Conservation (phyloP, 1,140 invertebrate species). For the Apis dorsata region DNA sequence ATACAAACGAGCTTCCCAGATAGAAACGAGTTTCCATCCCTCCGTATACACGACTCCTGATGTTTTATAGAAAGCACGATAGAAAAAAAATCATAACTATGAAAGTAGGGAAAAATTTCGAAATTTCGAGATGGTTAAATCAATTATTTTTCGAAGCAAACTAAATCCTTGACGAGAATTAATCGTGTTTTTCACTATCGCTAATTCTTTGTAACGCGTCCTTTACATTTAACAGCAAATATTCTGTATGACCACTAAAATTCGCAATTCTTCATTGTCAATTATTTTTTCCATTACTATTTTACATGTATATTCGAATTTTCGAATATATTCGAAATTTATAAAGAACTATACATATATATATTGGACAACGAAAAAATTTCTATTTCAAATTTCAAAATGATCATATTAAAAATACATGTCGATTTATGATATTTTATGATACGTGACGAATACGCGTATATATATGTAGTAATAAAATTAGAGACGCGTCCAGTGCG, state of each 20-base stretch:
- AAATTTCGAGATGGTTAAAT: neutral
- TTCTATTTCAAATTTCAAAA: too few species aligned
- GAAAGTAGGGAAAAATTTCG: constrained; percentile 5
- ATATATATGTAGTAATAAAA: too few species aligned
- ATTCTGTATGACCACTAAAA: neutral
- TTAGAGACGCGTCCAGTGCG: neutral
- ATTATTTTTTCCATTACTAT: constrained; percentile 25
- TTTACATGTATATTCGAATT: neutral
- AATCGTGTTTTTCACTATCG: constrained; percentile 51
- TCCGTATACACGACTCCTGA: neutral
- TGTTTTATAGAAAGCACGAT: neutral
- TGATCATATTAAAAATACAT: too few species aligned
- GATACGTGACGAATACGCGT: too few species aligned
- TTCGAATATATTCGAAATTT: too few species aligned
- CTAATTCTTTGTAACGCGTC: constrained; percentile 23
- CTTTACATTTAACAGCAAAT: constrained; percentile 28
- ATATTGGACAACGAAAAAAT: too few species aligned
- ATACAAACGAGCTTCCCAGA: constrained; percentile 15
- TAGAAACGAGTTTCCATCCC: constrained; percentile 24
- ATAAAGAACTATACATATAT: too few species aligned
- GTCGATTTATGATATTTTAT: too few species aligned
- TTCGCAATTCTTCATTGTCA: neutral
- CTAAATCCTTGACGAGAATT: constrained; percentile 49
- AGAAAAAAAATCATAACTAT: constrained; percentile 1
- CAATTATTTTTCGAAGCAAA: constrained; percentile 55